Evolutionary conservation across 2,113 vertebrate species (phyloP).

Genomic region (Podarcis cretensis): DNA sequence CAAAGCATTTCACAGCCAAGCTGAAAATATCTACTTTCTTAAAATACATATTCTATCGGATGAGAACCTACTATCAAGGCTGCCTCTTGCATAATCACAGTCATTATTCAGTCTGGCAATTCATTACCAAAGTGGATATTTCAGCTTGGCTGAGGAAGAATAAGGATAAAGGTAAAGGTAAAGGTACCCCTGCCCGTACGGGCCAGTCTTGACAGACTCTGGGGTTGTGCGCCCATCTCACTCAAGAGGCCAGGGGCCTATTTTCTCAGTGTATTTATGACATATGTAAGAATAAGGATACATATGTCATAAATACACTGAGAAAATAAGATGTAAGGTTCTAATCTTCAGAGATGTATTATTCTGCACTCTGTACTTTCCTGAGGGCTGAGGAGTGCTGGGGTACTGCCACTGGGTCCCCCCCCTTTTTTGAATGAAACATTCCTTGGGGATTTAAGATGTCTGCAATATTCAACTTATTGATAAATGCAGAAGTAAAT

Average conservation of each 20-base stretch:
- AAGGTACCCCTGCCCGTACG: no score
- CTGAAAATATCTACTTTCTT: slow-evolving; percentile 4
- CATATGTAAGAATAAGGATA: neutral
- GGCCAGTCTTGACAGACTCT: no score
- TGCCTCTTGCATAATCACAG: neutral
- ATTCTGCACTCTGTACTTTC: neutral
- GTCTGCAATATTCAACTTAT: neutral
- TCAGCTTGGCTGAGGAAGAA: neutral
- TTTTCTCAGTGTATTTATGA: no score
- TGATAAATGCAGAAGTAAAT: neutral
- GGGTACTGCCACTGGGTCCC: neutral
- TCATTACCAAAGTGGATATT: neutral
- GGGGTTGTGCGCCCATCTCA: no score
- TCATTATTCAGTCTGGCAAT: neutral
- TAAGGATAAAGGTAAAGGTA: no score
- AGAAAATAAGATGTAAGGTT: neutral
- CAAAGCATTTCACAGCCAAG: neutral
- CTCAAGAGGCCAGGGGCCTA: no score
- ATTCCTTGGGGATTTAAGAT: neutral
- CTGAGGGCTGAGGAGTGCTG: neutral
- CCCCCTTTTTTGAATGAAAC: neutral
- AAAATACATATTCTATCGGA: neutral
- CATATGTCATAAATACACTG: neutral
- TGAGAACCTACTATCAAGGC: neutral
- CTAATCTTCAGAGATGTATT: no score